Percentiles rank a stretch among this genome's conserved stretches.
These are phyloP conservation scores for Bimastos eiseni DNA, from an alignment of 2,888 invertebrate species.

Conservation along the genomic window DNA sequence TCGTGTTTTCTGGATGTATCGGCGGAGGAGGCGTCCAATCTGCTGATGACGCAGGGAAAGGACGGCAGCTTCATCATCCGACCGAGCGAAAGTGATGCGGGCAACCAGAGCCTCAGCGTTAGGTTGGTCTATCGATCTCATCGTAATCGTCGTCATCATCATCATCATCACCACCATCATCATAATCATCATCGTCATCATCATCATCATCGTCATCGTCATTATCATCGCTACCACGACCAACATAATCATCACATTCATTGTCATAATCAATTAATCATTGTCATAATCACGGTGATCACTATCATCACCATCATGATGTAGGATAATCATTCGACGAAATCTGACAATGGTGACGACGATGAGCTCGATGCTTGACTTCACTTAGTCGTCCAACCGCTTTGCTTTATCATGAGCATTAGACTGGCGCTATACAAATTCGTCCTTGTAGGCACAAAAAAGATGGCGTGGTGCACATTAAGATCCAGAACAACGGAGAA, in stretches of 20 bases:
- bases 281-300: neutral
- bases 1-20: slow-evolving; percentile 50
- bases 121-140: slow-evolving; percentile 63
- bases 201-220: neutral
- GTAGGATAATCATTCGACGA: too few species aligned
- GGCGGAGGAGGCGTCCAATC: slow-evolving; percentile 89
- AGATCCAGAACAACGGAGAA: slow-evolving; percentile 97
- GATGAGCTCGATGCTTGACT: too few species aligned
- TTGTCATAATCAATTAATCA: neutral
- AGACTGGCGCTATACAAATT: neutral
- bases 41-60: slow-evolving; percentile 85
- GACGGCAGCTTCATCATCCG: slow-evolving; percentile 96
- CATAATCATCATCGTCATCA: neutral
- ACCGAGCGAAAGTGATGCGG: slow-evolving; percentile 90
- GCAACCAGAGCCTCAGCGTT: slow-evolving; percentile 95
- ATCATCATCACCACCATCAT: neutral
- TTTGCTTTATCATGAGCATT: neutral
- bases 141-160: neutral
- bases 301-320: too few species aligned
- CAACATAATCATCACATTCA: neutral
- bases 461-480: slow-evolving; percentile 95
- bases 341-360: too few species aligned
- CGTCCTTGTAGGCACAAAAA: slow-evolving; percentile 73
- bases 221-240: neutral
- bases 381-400: neutral